Base-by-base conservation (phyloP, 2,888 invertebrate species). In the Synanthedon formicaeformis region DNA sequence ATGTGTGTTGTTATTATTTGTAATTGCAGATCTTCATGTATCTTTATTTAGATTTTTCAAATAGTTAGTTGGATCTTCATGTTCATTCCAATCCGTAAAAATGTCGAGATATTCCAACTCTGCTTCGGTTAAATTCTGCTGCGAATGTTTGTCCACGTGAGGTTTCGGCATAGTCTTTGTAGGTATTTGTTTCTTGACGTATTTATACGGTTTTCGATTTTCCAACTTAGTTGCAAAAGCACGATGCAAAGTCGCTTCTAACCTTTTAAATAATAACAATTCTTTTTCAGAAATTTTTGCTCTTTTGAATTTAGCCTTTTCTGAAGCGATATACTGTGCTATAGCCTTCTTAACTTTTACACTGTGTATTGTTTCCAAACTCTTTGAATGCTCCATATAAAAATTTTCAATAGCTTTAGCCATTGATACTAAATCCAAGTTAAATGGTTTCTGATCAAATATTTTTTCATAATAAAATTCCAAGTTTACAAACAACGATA, bases 381-480 rank as follows among this genome's bases (percentile, higher is more conserved):
- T 71, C 53, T 88, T 72, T 50, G 86, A 72, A 65, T 77, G 87
- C 59, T 73, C 67, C 81, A 87, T 78, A 63, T 90, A 91, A 65
- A 82, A 78, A 2, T 74, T 67, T 71, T 92, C 92, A 55, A 92
- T 82, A 52, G 81, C 81, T 61, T 82, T 88, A 71, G 92, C 90
- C 81, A 91, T 89, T 6, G 85, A 74, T 52, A 80, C 71, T 53
- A 89, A 81, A 51, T 86, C 85, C 56, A 90, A 74, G 63, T 90
- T 89, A 4, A 89, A 85, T 48, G 91, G 90, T 64, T 89, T 91
- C 11, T 90, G 87, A 1, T 78, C 85, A 27, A 90, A 80, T 48
- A 91, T 78, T 50, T 84, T 87, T 69, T 91, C 91, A 66, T 89
- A 92, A 40, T 91, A 88, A 66, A 91, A 92, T 66, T 92, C 90